Percentiles rank a stretch among this genome's conserved stretches.
phyloP scores from a whole-genome alignment of 2,797 vertebrate genomes.

The Megaceryle alcyon region DNA sequence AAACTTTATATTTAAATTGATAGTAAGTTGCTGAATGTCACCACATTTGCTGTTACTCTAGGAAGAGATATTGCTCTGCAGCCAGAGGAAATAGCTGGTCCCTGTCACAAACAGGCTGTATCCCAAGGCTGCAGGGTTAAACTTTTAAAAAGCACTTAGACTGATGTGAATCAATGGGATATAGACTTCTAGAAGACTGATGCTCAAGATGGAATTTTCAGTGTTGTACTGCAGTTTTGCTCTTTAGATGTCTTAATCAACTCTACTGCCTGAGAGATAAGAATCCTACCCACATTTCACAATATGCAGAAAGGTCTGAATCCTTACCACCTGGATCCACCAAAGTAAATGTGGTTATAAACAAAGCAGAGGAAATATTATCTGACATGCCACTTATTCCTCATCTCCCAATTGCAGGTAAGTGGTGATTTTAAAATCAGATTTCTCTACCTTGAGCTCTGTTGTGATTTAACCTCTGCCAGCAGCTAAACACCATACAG shows the following conservation, averaged over 20 bases:
- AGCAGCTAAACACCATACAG: no score
- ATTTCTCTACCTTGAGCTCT: background rate
- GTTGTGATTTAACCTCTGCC: no score
- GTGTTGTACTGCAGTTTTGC: background rate
- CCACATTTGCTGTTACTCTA: background rate
- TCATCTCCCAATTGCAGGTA: background rate
- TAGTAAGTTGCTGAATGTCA: background rate
- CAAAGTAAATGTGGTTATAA: background rate
- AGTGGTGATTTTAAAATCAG: background rate
- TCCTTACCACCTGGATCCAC: background rate
- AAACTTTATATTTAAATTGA: background rate
- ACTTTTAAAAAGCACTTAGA: background rate
- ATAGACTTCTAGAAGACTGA: background rate
- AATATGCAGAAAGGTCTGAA: background rate
- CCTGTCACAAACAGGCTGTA: background rate
- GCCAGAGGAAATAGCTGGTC: background rate
- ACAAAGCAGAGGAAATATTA: background rate
- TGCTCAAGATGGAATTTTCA: background rate
- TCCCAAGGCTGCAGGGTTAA: background rate
- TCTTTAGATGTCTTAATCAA: background rate
- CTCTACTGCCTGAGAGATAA: background rate
- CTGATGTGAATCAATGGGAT: background rate
- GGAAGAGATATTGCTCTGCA: background rate
- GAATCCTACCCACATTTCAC: background rate
- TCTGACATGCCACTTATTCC: background rate